Percentiles rank a stretch among this genome's conserved stretches.
Conservation (phyloP, 2,888 invertebrate species). For the Ypsolopha sequella region DNA sequence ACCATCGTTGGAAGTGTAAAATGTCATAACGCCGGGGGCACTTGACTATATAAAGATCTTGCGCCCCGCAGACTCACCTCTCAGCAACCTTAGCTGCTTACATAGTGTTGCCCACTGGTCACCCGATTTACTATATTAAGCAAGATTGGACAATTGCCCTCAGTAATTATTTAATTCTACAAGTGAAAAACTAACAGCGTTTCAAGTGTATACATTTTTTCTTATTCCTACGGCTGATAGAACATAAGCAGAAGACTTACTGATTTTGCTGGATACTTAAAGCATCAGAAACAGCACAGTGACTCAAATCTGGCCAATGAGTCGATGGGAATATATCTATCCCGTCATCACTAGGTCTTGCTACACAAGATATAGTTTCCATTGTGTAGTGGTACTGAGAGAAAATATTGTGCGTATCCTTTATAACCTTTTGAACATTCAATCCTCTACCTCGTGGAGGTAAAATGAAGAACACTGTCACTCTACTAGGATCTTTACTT, state of each 20-base stretch:
- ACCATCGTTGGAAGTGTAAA: not conserved
- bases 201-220: too few relatives aligned
- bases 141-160: too few relatives aligned
- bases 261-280: conserved; percentile 69
- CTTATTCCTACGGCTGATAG: not conserved
- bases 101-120: too few relatives aligned
- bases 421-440: conserved; percentile 59
- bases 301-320: conserved; percentile 70
- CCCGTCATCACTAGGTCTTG: conserved; percentile 76
- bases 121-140: not conserved
- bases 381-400: conserved; percentile 78
- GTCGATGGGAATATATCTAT: conserved; percentile 71
- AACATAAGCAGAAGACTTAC: conserved; percentile 29
- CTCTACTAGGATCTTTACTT: conserved; percentile 30
- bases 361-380: conserved; percentile 74
- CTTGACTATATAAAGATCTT: too few relatives aligned
- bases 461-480: conserved; percentile 21
- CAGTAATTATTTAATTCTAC: not conserved
- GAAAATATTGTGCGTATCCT: conserved; percentile 66
- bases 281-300: conserved; percentile 58
- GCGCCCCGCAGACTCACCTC: too few relatives aligned
- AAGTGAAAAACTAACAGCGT: not conserved
- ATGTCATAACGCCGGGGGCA: too few relatives aligned
- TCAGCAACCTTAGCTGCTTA: too few relatives aligned
- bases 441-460: conserved; percentile 38